These are phyloP conservation scores for Zalophus californianus DNA, from an alignment of 2,797 vertebrate genomes.

Conservation along the genomic window DNA sequence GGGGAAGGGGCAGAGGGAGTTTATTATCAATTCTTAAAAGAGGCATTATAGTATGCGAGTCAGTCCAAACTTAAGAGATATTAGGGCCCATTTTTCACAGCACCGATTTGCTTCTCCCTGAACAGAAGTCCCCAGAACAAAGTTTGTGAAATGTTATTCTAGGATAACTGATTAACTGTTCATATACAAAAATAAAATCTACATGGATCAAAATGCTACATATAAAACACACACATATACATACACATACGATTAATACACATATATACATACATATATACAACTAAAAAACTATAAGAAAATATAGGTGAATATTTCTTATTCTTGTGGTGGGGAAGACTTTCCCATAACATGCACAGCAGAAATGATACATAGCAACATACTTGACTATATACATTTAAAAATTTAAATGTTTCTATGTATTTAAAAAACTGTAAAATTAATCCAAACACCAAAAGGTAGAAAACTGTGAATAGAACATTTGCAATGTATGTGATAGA, in stretches of 20 bases:
- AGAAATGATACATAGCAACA: neutral
- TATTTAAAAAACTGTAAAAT: neutral
- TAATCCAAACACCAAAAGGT: neutral
- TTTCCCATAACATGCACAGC: neutral
- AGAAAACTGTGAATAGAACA: conserved; percentile 23
- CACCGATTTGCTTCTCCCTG: neutral
- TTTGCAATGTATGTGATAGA: neutral
- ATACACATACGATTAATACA: too few species aligned
- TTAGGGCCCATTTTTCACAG: neutral
- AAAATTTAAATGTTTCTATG: neutral
- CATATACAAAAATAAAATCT: neutral
- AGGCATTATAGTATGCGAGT: neutral
- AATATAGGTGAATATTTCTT: neutral
- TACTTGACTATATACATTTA: neutral
- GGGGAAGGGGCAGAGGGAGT: neutral
- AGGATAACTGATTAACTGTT: neutral
- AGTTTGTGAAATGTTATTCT: neutral
- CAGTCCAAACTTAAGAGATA: neutral
- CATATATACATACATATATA: neutral
- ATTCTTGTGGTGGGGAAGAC: neutral
- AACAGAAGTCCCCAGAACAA: conserved; percentile 7
- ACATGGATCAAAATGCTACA: neutral
- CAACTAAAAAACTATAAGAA: neutral
- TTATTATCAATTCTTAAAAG: conserved; percentile 38
- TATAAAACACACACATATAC: neutral